Base-by-base conservation (phyloP, 2,113 vertebrate species). In the Arvicanthis niloticus region DNA sequence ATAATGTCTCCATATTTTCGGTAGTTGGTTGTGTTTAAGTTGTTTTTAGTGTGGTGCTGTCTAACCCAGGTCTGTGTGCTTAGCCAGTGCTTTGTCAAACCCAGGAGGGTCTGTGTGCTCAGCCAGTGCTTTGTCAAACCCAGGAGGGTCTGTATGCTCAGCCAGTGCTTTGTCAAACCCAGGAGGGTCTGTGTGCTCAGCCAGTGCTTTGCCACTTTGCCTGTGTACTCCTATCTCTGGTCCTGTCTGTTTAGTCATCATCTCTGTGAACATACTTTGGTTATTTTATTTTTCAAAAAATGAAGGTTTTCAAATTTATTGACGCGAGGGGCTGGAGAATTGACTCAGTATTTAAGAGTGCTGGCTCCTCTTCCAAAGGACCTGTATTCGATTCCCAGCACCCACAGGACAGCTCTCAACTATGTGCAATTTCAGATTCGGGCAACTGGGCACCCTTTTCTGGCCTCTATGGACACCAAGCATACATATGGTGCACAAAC, bases 191-290 rank as follows among this genome's bases (percentile, higher is more conserved):
- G 13, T 6, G 53, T 80, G n/a, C 51, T 77, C 3, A 65, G 62
- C 24, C 8, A 26, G 62, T 10, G 62, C 62, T 65, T 26, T 65
- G 62, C 24, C 3, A 9, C 37, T 84, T n/a, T 62, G n/a, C 22
- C n/a, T 34, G 37, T 26, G 40, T 15, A 29, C 22, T 7, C 48
- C 13, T 5, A 53, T 51, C 12, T 34, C 26, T 42, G 53, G 15
- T 22, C 75, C 31, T 60, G 48, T 42, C 60, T 53, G 10, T 81
- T 56, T 78, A n/a, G 9, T 96, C 81, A 75, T 92, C 45, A 31
- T 73, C 26, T 65, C 76, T n/a, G 58, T 91, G 65, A 76, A 53
- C 75, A 88, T 60, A 72, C 62, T 97, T 93, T 93, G 17, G 19
- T 89, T 51, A 22, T 88, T 73, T 31, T 94, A 45, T 45, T 60